Evolutionary conservation across 2,797 vertebrate genomes (phyloP).

Genomic region (Hirundo rustica): DNA sequence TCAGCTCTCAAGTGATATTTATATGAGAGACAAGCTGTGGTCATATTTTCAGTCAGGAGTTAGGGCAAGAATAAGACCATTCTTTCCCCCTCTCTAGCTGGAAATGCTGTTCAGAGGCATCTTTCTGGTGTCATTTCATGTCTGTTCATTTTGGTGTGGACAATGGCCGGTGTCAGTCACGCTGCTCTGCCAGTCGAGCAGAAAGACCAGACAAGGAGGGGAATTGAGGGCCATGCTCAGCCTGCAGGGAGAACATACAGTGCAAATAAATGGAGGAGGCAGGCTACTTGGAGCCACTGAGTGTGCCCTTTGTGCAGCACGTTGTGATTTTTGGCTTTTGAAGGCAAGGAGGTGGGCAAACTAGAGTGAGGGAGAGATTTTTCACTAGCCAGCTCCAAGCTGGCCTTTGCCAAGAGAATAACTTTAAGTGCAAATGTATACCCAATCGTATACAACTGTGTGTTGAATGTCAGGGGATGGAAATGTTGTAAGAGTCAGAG

Average conservation of each 20-base stretch:
- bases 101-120: not conserved
- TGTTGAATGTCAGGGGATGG: constrained; percentile 27
- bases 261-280: not conserved
- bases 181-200: not conserved
- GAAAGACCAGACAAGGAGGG: not conserved
- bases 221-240: not conserved
- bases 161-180: not conserved
- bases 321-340: constrained; percentile 57
- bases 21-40: not conserved
- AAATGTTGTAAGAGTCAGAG: not conserved
- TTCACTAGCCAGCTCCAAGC: constrained; percentile 4
- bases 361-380: not conserved
- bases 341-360: constrained; percentile 28
- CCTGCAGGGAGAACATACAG: not conserved
- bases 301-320: constrained; percentile 33
- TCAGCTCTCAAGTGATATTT: not conserved
- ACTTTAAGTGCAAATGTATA: constrained; percentile 31
- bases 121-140: not conserved
- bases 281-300: not conserved
- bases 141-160: not conserved
- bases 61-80: constrained; percentile 12
- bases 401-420: constrained; percentile 17
- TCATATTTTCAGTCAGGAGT: not conserved
- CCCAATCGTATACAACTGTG: not conserved
- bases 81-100: not conserved